phyloP scores from a whole-genome alignment of 2,888 invertebrate genomes.

The Cybosia mesomella region DNA sequence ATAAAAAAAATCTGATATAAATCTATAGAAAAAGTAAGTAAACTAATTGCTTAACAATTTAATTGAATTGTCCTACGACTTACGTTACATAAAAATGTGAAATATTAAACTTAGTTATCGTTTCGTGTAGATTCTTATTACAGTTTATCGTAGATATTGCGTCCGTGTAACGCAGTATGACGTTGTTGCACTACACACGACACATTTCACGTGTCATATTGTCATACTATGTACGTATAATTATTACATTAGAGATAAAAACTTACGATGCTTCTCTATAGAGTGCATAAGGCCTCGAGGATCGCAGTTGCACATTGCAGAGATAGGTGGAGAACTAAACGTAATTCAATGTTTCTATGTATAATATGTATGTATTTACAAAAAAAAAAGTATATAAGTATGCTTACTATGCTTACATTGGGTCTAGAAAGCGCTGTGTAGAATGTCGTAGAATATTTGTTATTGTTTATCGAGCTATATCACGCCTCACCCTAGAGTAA shows the following conservation, averaged over 20 bases:
- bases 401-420: too few species aligned
- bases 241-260: slow-evolving; percentile 1
- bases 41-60: too few species aligned
- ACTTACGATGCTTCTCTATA: background rate
- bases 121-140: background rate
- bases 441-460: too few species aligned
- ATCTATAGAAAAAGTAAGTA: too few species aligned
- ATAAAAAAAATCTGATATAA: too few species aligned
- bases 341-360: too few species aligned
- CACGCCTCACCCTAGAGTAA: too few species aligned
- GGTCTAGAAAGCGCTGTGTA: too few species aligned
- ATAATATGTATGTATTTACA: too few species aligned
- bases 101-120: background rate
- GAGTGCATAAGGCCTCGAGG: background rate
- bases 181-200: background rate
- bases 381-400: too few species aligned
- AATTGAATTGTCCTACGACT: too few species aligned
- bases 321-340: background rate
- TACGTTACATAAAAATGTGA: background rate
- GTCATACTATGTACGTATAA: background rate
- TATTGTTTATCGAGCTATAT: too few species aligned
- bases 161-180: slow-evolving; percentile 8
- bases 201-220: background rate
- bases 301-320: background rate
- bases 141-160: slow-evolving; percentile 10